Conservation (phyloP, 2,797 vertebrate genomes). For the Eulemur mongoz region DNA sequence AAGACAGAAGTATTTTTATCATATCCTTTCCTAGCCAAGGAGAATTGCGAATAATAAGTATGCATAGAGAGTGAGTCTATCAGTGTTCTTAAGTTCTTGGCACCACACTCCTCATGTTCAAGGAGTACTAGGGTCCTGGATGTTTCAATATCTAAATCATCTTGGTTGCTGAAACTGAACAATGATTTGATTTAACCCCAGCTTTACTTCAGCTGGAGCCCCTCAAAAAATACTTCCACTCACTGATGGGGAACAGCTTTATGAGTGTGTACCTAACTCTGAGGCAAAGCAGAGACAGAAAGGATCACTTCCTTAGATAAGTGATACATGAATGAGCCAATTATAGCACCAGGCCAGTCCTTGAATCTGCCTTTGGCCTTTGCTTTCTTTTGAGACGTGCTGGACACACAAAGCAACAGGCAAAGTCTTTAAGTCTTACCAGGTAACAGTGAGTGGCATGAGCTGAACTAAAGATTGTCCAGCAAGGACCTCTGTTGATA, state of each 20-base stretch:
- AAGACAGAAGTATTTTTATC: conserved; percentile 70
- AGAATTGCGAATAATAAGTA: conserved; percentile 50
- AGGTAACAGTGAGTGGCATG: neutral
- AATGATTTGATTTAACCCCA: neutral
- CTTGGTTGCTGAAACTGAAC: neutral
- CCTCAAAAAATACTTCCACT: neutral
- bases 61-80: conserved; percentile 17
- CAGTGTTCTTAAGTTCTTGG: neutral
- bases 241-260: neutral
- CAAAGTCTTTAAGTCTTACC: neutral
- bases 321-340: neutral
- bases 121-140: neutral
- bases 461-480: neutral
- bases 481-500: neutral
- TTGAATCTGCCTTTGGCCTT: neutral
- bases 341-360: neutral
- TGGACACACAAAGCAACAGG: neutral
- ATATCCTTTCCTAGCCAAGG: conserved; percentile 52
- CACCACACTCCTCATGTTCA: neutral
- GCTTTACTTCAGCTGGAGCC: neutral
- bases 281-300: conserved; percentile 11
- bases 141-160: conserved; percentile 38
- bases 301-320: neutral
- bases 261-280: neutral
- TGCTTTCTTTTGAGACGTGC: neutral